These are phyloP conservation scores for Amblyteles armatorius DNA, from an alignment of 2,888 invertebrate genomes.

Conservation along the genomic window DNA sequence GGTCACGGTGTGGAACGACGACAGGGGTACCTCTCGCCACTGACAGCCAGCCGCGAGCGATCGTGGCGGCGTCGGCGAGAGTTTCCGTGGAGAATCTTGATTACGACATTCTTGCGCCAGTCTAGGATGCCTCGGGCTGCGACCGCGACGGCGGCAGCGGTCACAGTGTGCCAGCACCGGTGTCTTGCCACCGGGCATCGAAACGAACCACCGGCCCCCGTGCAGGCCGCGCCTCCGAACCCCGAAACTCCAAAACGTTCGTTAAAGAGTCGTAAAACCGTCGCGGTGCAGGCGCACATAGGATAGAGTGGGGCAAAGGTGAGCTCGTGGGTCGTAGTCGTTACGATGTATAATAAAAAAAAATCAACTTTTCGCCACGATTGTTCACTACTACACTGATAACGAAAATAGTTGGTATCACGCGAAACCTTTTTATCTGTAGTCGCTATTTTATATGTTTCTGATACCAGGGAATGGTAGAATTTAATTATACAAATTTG, in stretches of 20 bases:
- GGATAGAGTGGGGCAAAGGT: too few relatives aligned
- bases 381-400: too few relatives aligned
- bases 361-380: too few relatives aligned
- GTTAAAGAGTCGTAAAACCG: conserved; percentile 67
- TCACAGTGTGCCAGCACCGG: conserved; percentile 13
- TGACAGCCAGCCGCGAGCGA: conserved; percentile 55
- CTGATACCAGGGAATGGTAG: too few relatives aligned
- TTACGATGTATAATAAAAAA: too few relatives aligned
- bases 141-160: conserved; percentile 48
- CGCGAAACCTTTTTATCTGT: too few relatives aligned
- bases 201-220: background rate
- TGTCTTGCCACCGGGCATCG: conserved; percentile 1
- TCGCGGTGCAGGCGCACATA: conserved; percentile 26
- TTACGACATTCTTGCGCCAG: conserved; percentile 71
- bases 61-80: conserved; percentile 58
- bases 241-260: conserved; percentile 59
- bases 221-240: background rate
- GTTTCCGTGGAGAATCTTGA: conserved; percentile 71
- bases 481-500: too few relatives aligned
- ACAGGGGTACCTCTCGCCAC: conserved; percentile 30
- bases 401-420: too few relatives aligned
- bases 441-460: too few relatives aligned
- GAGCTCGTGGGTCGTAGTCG: too few relatives aligned
- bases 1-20: conserved; percentile 66
- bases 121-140: conserved; percentile 64